phyloP scores from a whole-genome alignment of 2,888 invertebrate genomes.

The Augiades crinisus region DNA sequence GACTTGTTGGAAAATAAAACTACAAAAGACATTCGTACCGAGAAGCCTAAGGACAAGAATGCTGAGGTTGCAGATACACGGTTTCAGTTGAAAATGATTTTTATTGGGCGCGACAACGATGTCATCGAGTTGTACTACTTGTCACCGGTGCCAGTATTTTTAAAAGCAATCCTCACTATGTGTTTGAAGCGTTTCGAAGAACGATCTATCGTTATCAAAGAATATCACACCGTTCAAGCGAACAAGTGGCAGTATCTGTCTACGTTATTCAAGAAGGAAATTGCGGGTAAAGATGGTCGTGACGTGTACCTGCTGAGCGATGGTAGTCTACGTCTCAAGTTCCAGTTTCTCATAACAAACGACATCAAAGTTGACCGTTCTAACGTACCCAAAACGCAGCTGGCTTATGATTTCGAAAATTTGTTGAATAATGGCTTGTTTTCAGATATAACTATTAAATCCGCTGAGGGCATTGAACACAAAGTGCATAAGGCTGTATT shows the following conservation, averaged over 20 bases:
- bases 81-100: conserved; percentile 70
- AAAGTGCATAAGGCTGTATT: conserved; percentile 70
- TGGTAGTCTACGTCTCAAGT: conserved; percentile 65
- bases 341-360: conserved; percentile 67
- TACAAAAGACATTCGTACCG: conserved; percentile 60
- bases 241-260: conserved; percentile 74
- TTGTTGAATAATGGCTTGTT: conserved; percentile 60
- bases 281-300: conserved; percentile 55
- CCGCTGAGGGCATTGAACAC: conserved; percentile 60
- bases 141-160: conserved; percentile 60
- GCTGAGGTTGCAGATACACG: conserved; percentile 43
- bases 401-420: conserved; percentile 67
- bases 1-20: conserved; percentile 58
- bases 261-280: conserved; percentile 64
- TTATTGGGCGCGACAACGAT: conserved; percentile 65
- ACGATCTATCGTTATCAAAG: conserved; percentile 65
- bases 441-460: conserved; percentile 69
- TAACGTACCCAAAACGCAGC: conserved; percentile 55
- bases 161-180: conserved; percentile 64
- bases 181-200: conserved; percentile 69
- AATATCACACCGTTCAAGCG: conserved; percentile 65
- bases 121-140: conserved; percentile 69
- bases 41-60: conserved; percentile 49
- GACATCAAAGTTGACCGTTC: conserved; percentile 61
- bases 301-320: conserved; percentile 61